Conservation (phyloP, 2,113 vertebrate genomes). For the Perca flavescens region DNA sequence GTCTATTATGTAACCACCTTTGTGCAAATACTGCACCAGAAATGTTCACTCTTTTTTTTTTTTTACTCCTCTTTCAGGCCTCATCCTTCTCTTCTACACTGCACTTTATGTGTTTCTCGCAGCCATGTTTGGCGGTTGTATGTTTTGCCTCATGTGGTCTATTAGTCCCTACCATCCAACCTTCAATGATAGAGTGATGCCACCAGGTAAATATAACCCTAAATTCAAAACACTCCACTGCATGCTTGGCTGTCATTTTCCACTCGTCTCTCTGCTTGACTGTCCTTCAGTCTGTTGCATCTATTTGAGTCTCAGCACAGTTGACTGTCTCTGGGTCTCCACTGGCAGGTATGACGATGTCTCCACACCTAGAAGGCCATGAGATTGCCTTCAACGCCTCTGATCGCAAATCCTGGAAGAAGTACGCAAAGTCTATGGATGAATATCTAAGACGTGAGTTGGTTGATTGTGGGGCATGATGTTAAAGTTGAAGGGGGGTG, state of each 20-base stretch:
- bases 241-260: not conserved
- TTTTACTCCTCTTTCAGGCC: constrained; percentile 80
- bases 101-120: constrained; percentile 92
- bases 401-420: constrained; percentile 90
- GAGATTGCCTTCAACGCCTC: constrained; percentile 91
- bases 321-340: constrained; percentile 80
- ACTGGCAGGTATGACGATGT: constrained; percentile 94
- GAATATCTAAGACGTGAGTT: constrained; percentile 91
- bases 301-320: constrained; percentile 69
- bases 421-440: constrained; percentile 90
- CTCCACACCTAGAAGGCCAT: constrained; percentile 89
- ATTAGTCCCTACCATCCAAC: constrained; percentile 93
- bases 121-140: constrained; percentile 94
- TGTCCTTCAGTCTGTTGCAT: constrained; percentile 47
- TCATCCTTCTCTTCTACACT: constrained; percentile 94
- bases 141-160: constrained; percentile 93
- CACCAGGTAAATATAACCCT: constrained; percentile 88
- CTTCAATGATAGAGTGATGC: constrained; percentile 92
- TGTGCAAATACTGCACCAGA: constrained; percentile 1
- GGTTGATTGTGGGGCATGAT: not conserved
- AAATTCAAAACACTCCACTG: not conserved
- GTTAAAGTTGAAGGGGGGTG: not conserved
- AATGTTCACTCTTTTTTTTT: not conserved
- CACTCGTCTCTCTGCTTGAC: not conserved
- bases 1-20: constrained; percentile 36